These are phyloP conservation scores for Branchipolynoe longqiensis DNA, from an alignment of 2,888 invertebrate species.

Conservation along the genomic window DNA sequence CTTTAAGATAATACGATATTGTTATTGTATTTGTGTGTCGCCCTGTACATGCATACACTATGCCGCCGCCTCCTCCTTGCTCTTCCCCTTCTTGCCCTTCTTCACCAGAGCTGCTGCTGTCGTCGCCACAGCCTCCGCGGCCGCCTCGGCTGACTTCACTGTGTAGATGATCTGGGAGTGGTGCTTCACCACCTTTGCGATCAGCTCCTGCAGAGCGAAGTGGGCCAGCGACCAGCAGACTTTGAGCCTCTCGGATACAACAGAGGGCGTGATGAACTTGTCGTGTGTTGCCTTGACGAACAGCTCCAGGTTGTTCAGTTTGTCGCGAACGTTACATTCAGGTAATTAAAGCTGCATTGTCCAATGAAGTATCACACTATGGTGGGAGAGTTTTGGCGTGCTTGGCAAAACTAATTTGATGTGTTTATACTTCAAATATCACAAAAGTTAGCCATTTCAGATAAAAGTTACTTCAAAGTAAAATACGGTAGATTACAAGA, in stretches of 20 bases:
- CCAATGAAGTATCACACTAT: no score
- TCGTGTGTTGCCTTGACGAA: conserved; percentile 99
- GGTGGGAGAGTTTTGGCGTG: no score
- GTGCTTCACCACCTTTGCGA: conserved; percentile 96
- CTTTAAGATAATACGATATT: no score
- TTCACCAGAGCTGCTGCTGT: conserved; percentile 3
- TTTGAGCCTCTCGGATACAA: conserved; percentile 98
- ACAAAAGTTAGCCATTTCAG: no score
- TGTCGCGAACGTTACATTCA: conserved; percentile 99
- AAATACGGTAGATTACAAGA: no score
- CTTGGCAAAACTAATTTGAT: no score
- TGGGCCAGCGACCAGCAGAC: conserved; percentile 98
- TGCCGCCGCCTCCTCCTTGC: neutral
- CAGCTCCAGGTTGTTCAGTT: conserved; percentile 98
- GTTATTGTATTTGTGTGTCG: no score
- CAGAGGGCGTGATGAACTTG: conserved; percentile 97
- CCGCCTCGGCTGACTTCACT: conserved; percentile 86
- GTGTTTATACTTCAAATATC: no score
- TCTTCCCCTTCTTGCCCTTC: conserved; percentile 52
- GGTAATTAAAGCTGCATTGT: no score
- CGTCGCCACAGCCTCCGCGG: conserved; percentile 26
- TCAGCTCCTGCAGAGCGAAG: conserved; percentile 95
- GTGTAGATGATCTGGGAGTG: conserved; percentile 98
- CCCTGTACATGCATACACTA: no score
- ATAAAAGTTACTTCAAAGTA: no score